Conservation (phyloP, 2,888 invertebrate genomes). For the Osmoderma eremita region DNA sequence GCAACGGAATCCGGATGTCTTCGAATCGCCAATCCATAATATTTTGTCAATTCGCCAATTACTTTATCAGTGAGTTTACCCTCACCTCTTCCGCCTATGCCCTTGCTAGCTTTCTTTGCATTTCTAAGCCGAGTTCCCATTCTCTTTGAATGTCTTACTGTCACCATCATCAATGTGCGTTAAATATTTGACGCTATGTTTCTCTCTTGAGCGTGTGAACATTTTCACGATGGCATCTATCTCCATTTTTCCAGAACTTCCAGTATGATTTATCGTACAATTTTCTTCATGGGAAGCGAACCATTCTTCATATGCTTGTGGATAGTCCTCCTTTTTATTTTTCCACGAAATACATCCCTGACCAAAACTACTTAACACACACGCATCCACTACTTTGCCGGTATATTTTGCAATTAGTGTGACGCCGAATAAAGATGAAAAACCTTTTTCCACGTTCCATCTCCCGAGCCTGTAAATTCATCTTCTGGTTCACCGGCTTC, state of each 20-base stretch:
- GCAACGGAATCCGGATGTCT: too few species aligned
- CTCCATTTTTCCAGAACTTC: slow-evolving; percentile 16
- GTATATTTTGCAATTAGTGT: slow-evolving; percentile 43
- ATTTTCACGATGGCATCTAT: slow-evolving; percentile 13
- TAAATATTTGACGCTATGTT: slow-evolving; percentile 37
- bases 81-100: too few species aligned
- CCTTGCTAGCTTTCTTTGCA: too few species aligned
- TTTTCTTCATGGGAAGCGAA: not conserved
- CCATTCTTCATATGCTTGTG: slow-evolving; percentile 15
- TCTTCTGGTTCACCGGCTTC: too few species aligned
- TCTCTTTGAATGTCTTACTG: slow-evolving; percentile 44
- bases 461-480: slow-evolving; percentile 39
- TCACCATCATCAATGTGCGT: slow-evolving; percentile 49
- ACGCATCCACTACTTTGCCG: slow-evolving; percentile 44
- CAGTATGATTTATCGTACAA: slow-evolving; percentile 1
- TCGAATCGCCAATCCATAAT: too few species aligned
- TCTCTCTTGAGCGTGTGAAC: slow-evolving; percentile 38
- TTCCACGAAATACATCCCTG: slow-evolving; percentile 41
- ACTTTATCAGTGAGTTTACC: too few species aligned
- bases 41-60: too few species aligned
- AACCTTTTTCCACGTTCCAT: slow-evolving; percentile 43
- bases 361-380: slow-evolving; percentile 44
- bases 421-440: slow-evolving; percentile 43
- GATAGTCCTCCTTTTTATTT: not conserved
- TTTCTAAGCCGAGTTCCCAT: too few species aligned